Conservation (phyloP, 2,797 vertebrate genomes). For the Helicolenus hilgendorfi region DNA sequence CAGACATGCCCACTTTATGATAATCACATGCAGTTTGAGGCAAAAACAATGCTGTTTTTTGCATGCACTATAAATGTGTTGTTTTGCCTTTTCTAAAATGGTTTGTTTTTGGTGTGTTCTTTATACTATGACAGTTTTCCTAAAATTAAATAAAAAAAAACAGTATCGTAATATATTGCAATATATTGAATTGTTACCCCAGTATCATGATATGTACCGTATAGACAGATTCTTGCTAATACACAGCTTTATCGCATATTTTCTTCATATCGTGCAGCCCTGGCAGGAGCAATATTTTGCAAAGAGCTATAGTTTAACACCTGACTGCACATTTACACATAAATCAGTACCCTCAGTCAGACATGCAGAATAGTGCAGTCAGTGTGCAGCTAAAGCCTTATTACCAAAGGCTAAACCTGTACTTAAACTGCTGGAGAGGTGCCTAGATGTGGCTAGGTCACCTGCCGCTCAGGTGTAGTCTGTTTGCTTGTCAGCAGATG, state of each 20-base stretch:
- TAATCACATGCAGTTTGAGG: too few species aligned
- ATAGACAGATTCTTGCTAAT: neutral
- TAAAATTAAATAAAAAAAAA: too few species aligned
- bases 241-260: neutral
- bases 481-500: constrained; percentile 4
- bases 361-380: constrained; percentile 20
- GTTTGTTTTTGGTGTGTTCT: too few species aligned
- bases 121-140: too few species aligned
- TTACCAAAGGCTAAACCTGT: constrained; percentile 51
- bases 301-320: constrained; percentile 18
- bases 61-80: too few species aligned
- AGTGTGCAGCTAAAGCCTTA: constrained; percentile 49
- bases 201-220: too few species aligned
- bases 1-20: too few species aligned
- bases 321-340: neutral
- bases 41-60: too few species aligned
- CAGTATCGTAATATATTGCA: too few species aligned
- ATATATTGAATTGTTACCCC: too few species aligned
- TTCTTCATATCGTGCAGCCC: too few species aligned
- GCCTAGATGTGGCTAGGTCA: constrained; percentile 32
- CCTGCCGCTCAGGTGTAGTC: constrained; percentile 28
- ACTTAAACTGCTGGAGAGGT: constrained; percentile 52
- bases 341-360: neutral
- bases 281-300: neutral
- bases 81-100: too few species aligned